Conservation (phyloP, 2,888 invertebrate species). For the Drosophila atroscutellata region DNA sequence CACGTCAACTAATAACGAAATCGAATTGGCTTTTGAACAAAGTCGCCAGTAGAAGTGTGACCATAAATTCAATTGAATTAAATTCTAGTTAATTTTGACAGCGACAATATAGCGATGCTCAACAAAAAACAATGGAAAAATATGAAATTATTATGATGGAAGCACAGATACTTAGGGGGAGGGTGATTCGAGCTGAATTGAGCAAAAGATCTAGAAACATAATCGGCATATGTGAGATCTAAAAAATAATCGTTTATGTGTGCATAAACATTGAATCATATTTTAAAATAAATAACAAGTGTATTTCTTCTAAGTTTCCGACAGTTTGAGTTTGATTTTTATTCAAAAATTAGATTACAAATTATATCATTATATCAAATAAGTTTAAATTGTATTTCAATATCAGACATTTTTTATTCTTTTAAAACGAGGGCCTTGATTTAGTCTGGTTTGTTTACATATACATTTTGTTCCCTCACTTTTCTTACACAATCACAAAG, state of each 20-base stretch:
- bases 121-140: constrained; percentile 38
- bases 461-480: neutral
- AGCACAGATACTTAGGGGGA: neutral
- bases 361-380: neutral
- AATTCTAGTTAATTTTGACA: constrained; percentile 57
- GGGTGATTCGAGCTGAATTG: neutral
- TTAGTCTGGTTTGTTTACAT: neutral
- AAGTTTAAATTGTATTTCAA: neutral
- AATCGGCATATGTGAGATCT: neutral
- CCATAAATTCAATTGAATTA: constrained; percentile 73
- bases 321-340: neutral
- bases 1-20: constrained; percentile 64
- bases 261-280: neutral
- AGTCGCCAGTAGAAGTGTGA: constrained; percentile 58
- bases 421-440: neutral
- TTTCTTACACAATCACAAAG: neutral
- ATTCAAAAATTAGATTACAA: neutral
- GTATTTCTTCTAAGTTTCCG: neutral
- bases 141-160: neutral
- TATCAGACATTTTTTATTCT: neutral
- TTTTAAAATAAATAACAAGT: neutral
- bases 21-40: constrained; percentile 48
- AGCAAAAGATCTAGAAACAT: neutral
- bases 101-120: constrained; percentile 46
- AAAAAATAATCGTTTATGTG: neutral